Evolutionary conservation across 2,113 vertebrate species (phyloP).

Genomic region (Silurus asotus): DNA sequence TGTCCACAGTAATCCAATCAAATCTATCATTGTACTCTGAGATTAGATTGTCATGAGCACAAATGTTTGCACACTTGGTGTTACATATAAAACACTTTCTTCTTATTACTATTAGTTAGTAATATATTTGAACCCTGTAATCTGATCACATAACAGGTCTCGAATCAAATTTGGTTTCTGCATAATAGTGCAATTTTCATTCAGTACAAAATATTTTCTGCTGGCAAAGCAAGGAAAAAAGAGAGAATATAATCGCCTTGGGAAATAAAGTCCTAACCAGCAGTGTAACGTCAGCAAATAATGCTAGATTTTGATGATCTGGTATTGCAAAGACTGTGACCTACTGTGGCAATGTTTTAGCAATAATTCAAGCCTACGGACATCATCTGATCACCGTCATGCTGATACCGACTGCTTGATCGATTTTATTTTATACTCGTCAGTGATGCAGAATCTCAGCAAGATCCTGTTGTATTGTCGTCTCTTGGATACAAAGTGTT

Average conservation of each 20-base stretch:
- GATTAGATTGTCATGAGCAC: not conserved
- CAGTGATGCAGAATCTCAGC: not conserved
- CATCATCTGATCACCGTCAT: not conserved
- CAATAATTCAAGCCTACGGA: not conserved
- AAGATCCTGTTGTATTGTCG: not conserved
- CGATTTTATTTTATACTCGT: not conserved
- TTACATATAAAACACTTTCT: too few species aligned
- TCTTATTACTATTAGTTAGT: not conserved
- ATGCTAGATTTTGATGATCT: not conserved
- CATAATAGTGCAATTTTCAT: conserved; percentile 10
- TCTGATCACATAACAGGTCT: not conserved
- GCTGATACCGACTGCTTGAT: not conserved
- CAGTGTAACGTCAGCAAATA: not conserved
- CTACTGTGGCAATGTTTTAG: not conserved
- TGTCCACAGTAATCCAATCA: not conserved
- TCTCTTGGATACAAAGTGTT: not conserved
- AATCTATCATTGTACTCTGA: conserved; percentile 21
- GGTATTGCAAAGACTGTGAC: not conserved
- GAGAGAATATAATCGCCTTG: not conserved
- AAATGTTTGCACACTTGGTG: not conserved
- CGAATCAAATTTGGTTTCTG: conserved; percentile 1
- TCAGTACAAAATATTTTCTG: conserved; percentile 15
- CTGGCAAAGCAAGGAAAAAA: conserved; percentile 13
- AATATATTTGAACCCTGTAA: conserved; percentile 19
- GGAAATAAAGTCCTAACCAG: not conserved